Conservation (phyloP, 2,888 invertebrate genomes). For the Rhamphomyia laevipes region DNA sequence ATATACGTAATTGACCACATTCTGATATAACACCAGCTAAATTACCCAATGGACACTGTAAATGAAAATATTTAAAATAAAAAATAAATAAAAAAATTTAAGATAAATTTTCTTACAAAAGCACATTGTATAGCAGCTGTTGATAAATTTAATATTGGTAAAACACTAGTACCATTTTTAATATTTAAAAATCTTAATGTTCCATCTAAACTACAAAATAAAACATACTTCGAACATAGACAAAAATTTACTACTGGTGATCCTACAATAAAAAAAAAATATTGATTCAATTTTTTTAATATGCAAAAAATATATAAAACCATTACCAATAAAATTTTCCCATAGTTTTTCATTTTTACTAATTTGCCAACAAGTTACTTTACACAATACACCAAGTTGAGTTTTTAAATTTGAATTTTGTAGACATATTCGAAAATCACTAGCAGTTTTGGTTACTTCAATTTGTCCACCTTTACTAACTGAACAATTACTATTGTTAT, state of each 20-base stretch:
- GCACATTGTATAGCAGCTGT: slow-evolving; percentile 31
- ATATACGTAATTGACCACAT: slow-evolving; percentile 32
- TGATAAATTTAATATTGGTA: slow-evolving; percentile 32
- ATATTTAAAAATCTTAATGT: slow-evolving; percentile 30
- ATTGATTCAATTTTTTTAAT: not conserved
- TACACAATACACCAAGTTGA: slow-evolving; percentile 45
- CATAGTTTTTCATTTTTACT: slow-evolving; percentile 50
- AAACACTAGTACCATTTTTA: slow-evolving; percentile 27
- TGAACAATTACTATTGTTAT: slow-evolving; percentile 17
- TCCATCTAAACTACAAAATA: slow-evolving; percentile 34
- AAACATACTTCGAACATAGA: slow-evolving; percentile 31
- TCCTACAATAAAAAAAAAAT: slow-evolving; percentile 18
- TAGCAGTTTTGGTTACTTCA: slow-evolving; percentile 34
- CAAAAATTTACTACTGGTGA: slow-evolving; percentile 34
- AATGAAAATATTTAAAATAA: slow-evolving; percentile 1
- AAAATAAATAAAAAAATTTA: not conserved
- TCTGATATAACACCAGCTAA: slow-evolving; percentile 35
- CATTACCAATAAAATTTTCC: slow-evolving; percentile 54
- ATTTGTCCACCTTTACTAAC: slow-evolving; percentile 19
- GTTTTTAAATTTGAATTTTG: slow-evolving; percentile 41
- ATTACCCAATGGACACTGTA: slow-evolving; percentile 30
- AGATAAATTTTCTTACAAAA: slow-evolving; percentile 26
- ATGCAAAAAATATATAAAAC: not conserved
- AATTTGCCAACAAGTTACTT: slow-evolving; percentile 46
- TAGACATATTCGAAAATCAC: slow-evolving; percentile 41